Conservation (phyloP, 2,888 invertebrate species). For the Chaetogeoica ovagalla region DNA sequence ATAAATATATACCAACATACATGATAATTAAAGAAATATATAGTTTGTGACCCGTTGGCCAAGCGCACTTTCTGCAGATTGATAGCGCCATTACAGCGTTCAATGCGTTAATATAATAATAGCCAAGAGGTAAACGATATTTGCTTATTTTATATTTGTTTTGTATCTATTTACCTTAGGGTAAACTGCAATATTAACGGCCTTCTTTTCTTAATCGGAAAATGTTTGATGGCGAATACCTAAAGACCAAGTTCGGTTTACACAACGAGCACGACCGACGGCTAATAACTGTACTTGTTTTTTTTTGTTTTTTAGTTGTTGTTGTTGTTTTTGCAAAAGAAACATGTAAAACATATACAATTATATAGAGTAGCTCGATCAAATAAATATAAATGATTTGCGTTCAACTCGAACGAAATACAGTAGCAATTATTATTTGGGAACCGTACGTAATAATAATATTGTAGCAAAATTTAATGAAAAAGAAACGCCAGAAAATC, state of each 20-base stretch:
- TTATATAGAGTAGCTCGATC: constrained; percentile 26
- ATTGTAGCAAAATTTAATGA: constrained; percentile 19
- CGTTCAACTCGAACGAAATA: constrained; percentile 47
- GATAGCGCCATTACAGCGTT: constrained; percentile 35
- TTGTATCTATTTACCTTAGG: constrained; percentile 53
- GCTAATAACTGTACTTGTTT: constrained; percentile 41
- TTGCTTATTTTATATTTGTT: constrained; percentile 52
- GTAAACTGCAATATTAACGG: constrained; percentile 51
- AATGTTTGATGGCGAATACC: constrained; percentile 47
- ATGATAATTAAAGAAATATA: constrained; percentile 44
- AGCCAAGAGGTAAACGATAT: constrained; percentile 47
- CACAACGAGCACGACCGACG: constrained; percentile 51
- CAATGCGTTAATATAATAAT: constrained; percentile 49
- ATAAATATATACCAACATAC: constrained; percentile 39
- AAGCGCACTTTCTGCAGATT: constrained; percentile 27
- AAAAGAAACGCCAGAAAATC: constrained; percentile 44
- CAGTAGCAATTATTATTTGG: constrained; percentile 39
- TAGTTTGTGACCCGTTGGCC: constrained; percentile 29
- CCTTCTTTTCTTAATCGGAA: constrained; percentile 50
- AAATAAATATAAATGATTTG: constrained; percentile 34
- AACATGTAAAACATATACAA: constrained; percentile 28
- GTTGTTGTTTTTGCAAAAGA: constrained; percentile 28
- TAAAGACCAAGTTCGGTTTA: constrained; percentile 46
- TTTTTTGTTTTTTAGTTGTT: no score
- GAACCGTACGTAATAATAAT: constrained; percentile 26